Conservation (phyloP, 1,140 invertebrate species). For the Brachionus koreanus region DNA sequence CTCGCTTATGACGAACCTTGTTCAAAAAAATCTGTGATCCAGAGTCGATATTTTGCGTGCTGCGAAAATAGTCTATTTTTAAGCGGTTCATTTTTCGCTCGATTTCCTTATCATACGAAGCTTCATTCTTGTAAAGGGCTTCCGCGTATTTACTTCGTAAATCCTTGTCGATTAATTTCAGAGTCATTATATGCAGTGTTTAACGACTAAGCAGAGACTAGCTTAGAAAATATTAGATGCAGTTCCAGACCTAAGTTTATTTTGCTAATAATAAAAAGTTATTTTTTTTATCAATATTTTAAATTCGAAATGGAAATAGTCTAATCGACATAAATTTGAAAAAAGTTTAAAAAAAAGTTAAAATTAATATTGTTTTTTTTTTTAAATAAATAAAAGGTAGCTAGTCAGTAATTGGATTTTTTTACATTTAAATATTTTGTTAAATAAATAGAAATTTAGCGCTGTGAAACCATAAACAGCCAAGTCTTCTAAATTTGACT, state of each 20-base stretch:
- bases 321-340: not conserved
- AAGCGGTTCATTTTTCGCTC: not conserved
- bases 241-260: not conserved
- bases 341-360: not conserved
- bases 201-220: not conserved
- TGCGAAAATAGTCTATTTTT: conserved; percentile 13
- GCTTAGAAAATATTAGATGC: not conserved
- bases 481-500: not conserved
- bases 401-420: not conserved
- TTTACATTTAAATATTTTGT: not conserved
- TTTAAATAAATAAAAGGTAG: not conserved
- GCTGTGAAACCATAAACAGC: not conserved
- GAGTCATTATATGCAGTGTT: conserved; percentile 13
- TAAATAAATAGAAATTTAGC: not conserved
- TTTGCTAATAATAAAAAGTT: not conserved
- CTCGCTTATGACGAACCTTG: not conserved
- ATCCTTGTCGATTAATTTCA: conserved; percentile 34
- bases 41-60: not conserved
- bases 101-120: conserved; percentile 39
- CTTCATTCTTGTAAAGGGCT: conserved; percentile 34
- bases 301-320: not conserved
- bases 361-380: not conserved
- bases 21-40: conserved; percentile 40
- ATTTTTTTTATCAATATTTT: not conserved
- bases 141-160: conserved; percentile 43